Percentiles rank a stretch among this genome's conserved stretches.
Conservation (phyloP, 2,888 invertebrate species). For the Lithosia quadra region DNA sequence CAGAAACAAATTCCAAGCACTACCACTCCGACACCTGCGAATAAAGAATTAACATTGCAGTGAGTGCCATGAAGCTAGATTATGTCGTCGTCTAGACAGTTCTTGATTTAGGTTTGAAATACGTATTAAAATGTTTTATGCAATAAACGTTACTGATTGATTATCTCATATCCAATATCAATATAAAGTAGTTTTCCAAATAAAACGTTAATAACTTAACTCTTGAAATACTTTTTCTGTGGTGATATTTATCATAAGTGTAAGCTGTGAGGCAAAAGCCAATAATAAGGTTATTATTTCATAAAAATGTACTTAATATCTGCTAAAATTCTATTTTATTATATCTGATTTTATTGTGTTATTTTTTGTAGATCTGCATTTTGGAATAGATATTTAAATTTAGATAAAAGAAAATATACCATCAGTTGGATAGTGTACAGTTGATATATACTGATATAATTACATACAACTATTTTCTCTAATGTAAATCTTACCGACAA, state of each 20-base stretch:
- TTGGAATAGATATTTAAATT: background rate
- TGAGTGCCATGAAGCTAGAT: background rate
- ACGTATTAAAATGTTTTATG: background rate
- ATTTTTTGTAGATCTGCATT: background rate
- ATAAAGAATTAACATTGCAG: background rate
- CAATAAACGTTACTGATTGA: no score
- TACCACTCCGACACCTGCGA: slow-evolving; percentile 90
- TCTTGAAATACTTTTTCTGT: background rate
- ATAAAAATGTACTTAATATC: background rate
- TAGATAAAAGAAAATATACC: no score
- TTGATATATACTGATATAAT: no score
- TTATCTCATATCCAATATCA: background rate
- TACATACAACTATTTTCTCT: background rate
- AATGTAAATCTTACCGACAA: slow-evolving; percentile 89
- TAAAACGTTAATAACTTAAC: background rate
- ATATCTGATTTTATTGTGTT: background rate
- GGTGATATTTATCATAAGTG: background rate
- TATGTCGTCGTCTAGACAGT: background rate
- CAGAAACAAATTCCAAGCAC: slow-evolving; percentile 95
- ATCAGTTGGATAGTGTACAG: no score
- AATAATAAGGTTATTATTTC: background rate
- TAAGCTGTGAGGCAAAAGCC: background rate
- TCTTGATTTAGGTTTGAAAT: background rate
- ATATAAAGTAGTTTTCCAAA: background rate
- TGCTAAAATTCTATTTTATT: background rate